Evolutionary conservation across 2,113 vertebrate genomes (phyloP), one percentile per base, ranked within the genome.

Genomic region (Dipodomys merriami): DNA sequence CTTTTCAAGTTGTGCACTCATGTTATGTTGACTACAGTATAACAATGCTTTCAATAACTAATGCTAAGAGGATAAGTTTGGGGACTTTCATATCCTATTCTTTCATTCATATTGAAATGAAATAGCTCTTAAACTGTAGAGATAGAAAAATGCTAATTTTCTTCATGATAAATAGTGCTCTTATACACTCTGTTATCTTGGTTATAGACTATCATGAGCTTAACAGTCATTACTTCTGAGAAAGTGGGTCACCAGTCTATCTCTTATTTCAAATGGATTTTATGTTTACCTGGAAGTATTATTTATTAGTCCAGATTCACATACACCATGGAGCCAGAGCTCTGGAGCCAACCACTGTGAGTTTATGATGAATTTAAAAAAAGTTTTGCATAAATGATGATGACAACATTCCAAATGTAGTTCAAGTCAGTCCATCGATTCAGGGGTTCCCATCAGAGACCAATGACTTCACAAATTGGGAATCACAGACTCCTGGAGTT

Each of bases 101-200:
- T 82, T 95, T 93, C 80, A 91, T 94, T 96, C 79, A 44, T 68
- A 93, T 69, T 96, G 82, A 84, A 95, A 85, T 86, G 72, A 77
- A 94, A 85, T 93, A 91, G 33, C 91, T 96, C 79, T 94, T 35
- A 57, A 94, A 67, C 73, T 95, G 65, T 85, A 90, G 85, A 94
- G 96, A 93, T 76, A 53, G 78, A 95, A 86, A 85, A 96, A 90
- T 64, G 83, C 87, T 95, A 92, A 97, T 96, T 96, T 97, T 91
- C 91, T 95, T 84, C 96, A 86, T 90, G 89, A 94, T 30, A 94
- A 96, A 80, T 25, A 96, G 81, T 53, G 82, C 95, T 96, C 78
- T 94, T 88, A 74, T 89, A 93, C 93, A 95, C 78, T 53, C 49
- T 74, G 82, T 87, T 87, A 80, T 95, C 79, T 90, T 95, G 74